Evolutionary conservation across 2,888 invertebrate genomes (phyloP), one percentile per base, ranked within the genome.

Genomic region (Papilio elwesi): DNA sequence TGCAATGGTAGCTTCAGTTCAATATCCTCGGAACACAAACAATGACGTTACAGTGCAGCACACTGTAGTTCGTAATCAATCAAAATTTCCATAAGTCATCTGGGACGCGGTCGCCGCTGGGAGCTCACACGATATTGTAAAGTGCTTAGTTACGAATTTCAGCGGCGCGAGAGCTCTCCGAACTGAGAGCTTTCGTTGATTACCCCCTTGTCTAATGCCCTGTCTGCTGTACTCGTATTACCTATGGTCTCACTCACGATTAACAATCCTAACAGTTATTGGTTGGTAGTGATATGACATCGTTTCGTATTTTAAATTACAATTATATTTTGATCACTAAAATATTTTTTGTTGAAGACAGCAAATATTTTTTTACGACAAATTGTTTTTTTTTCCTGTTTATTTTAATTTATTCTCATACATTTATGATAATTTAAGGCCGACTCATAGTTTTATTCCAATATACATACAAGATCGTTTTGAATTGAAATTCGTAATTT

Each of bases 31-130:
- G 8, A 62, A 9, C 38, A 62, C 59, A 62, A 62, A 62, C 59
- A 62, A 62, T 62, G 10, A n/a, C 59, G 59, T 62, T 43, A 43
- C 15, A 43, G 36, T 62, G 15, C 59, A 43, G 43, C 15, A 43
- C 59, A 62, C 15, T 43, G 43, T 59, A 66, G 71, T 62, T 47
- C 49, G 72, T 57, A 73, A 73, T 73, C 73, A 73, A 68, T 73
- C 72, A 68, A 68, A 73, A 73, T 68, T 64, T 73, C 73, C 68
- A 68, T 73, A 64, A 68, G 73, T 73, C 73, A 73, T 73, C 57
- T 68, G 68, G 55, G n/a, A 49, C 47, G 57, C 53, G 55, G 15
- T 57, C 13, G 48, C 68, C 72, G 63, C 64, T 49, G 68, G 68
- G 68, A 66, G 49, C 66, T 66, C 62, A 63, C 48, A 65, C 63